A percentile compares a stretch with the other conserved stretches of the same genome.
Evolutionary conservation across 1,140 invertebrate genomes (phyloP).

Genomic region (Protaetia brevitarsis): DNA sequence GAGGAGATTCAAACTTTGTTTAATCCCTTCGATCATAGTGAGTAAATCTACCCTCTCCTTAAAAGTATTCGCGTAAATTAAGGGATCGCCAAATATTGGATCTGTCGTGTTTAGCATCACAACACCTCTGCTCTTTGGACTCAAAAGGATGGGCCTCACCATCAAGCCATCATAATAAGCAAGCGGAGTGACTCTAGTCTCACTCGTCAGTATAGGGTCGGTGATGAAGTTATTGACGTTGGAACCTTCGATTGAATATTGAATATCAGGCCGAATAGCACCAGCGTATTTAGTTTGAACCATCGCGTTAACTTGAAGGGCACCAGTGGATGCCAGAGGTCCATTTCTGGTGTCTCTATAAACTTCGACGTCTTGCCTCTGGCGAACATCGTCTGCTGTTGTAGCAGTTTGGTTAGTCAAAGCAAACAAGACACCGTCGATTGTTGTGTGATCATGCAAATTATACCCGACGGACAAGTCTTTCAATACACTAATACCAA

Average conservation of each 20-base stretch:
- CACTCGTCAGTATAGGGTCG: constrained; percentile 52
- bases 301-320: constrained; percentile 53
- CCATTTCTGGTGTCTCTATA: constrained; percentile 51
- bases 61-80: constrained; percentile 67
- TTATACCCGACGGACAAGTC: constrained; percentile 70
- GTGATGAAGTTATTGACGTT: constrained; percentile 49
- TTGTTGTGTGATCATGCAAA: constrained; percentile 71
- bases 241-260: constrained; percentile 59
- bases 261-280: constrained; percentile 59
- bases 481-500: constrained; percentile 58
- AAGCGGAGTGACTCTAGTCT: constrained; percentile 51
- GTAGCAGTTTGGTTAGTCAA: constrained; percentile 55
- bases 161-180: constrained; percentile 53
- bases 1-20: constrained; percentile 50
- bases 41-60: constrained; percentile 55
- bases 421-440: constrained; percentile 56
- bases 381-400: constrained; percentile 51
- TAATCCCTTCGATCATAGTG: constrained; percentile 55
- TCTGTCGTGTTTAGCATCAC: constrained; percentile 56
- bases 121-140: constrained; percentile 58
- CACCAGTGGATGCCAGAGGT: constrained; percentile 53
- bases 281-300: constrained; percentile 52
- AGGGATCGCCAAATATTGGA: constrained; percentile 58
- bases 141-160: constrained; percentile 50
- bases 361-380: constrained; percentile 52